Evolutionary conservation across 1,140 invertebrate species (phyloP), one percentile per base, ranked within the genome.

Genomic region (Oryzaephilus surinamensis): DNA sequence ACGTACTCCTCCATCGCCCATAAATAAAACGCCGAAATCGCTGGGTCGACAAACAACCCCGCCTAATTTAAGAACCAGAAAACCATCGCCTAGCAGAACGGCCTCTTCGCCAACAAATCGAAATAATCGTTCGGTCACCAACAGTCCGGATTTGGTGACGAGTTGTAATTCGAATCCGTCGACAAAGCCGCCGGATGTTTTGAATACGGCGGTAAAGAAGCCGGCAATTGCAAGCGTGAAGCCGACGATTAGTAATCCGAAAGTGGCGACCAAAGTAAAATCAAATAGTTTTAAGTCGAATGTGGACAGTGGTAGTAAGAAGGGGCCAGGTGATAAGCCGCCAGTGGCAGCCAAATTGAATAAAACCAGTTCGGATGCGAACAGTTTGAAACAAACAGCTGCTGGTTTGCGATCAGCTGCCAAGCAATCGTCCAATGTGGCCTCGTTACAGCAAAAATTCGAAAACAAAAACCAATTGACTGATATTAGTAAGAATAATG

Each of bases 361-460:
- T 14, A 60, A 56, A 48, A 18, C 35, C 4, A 46, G 38, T 31
- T 51, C 48, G 0, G 49, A 50, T 39, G 44, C 32, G 3, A 38
- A 43, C 21, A 59, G 45, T 31, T 43, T 56, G 32, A 57, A 38
- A 15, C 59, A 57, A 63, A 66, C 55, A 30, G 65, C 64, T 2
- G 48, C 53, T 20, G 67, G 48, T 10, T 51, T 62, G 6, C 63
- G 63, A 46, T 46, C 60, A 15, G 66, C 63, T 23, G 58, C 67
- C 4, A 60, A 64, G 4, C 71, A 73, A 55, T 70, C 70, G 29
- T 79, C 76, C 3, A 80, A 76, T 46, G 79, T 84, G 17, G 78
- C 80, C 1, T 77, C 76, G 17, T 61, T 84, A 32, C 80, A 84
- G 48, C 76, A 81, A 42, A 82, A 81, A 55, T 84, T 84, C 51